Percentiles rank a stretch among this genome's conserved stretches.
phyloP scores from a whole-genome alignment of 2,113 vertebrate genomes.

The Chrysemys picta region DNA sequence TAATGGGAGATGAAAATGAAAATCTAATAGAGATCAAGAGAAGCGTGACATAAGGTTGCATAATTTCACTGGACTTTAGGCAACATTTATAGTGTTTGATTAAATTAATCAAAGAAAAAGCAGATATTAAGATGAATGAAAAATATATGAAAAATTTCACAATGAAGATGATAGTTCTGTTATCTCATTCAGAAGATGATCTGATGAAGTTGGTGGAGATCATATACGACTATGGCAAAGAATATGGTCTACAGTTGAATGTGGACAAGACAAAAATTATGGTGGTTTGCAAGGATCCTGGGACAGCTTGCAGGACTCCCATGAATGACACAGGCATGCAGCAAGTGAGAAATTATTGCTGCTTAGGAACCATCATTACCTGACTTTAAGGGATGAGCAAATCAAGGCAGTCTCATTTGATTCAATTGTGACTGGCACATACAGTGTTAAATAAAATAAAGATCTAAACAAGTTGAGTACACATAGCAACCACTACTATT shows the following conservation, averaged over 20 bases:
- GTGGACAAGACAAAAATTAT: background rate
- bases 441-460: background rate
- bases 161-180: background rate
- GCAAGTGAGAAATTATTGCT: background rate
- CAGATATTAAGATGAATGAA: background rate
- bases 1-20: background rate
- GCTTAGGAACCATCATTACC: background rate
- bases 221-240: background rate
- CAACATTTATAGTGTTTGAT: background rate
- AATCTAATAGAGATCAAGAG: background rate
- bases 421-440: conserved; percentile 26
- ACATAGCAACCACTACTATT: background rate
- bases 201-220: background rate
- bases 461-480: background rate
- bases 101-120: background rate
- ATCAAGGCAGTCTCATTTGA: conserved; percentile 15
- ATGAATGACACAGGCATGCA: background rate
- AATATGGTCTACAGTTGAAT: background rate
- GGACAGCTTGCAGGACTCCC: background rate
- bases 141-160: background rate
- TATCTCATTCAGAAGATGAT: background rate
- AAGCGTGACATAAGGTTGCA: background rate
- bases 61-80: background rate
- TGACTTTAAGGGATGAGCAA: background rate
- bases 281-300: background rate